phyloP scores from a whole-genome alignment of 2,113 vertebrate species.

The Elgaria multicarinata region DNA sequence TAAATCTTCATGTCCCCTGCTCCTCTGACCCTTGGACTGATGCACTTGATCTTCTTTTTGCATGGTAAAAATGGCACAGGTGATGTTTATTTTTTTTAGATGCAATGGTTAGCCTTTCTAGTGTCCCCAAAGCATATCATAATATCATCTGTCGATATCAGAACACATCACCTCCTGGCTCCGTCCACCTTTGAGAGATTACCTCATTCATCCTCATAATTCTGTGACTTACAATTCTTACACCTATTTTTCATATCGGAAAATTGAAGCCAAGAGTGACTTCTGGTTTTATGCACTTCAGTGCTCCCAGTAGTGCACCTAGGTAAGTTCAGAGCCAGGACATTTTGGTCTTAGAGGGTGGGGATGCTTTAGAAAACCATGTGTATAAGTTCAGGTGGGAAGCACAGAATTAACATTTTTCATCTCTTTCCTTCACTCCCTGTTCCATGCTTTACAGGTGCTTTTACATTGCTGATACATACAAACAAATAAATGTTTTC shows the following conservation, averaged over 20 bases:
- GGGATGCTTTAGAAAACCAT: no score
- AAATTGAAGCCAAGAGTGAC: background rate
- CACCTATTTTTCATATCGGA: background rate
- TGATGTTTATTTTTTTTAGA: background rate
- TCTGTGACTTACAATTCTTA: background rate
- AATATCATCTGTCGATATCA: background rate
- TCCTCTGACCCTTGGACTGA: background rate
- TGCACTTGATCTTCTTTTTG: background rate
- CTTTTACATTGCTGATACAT: no score
- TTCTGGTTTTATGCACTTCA: background rate
- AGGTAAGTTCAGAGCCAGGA: no score
- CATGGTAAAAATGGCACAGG: background rate
- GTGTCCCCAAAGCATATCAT: background rate
- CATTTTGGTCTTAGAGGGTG: no score
- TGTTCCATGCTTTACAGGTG: no score
- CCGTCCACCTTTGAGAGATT: background rate
- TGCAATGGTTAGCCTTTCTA: background rate
- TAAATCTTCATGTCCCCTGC: background rate
- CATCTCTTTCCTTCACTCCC: no score
- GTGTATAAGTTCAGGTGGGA: no score
- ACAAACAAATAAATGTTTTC: no score
- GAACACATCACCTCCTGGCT: background rate
- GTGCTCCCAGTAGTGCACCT: background rate
- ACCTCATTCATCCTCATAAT: background rate
- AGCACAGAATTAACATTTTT: no score